Percentiles rank a stretch among this genome's conserved stretches.
Conservation (phyloP, 2,113 vertebrate species). For the Cavia aperea region DNA sequence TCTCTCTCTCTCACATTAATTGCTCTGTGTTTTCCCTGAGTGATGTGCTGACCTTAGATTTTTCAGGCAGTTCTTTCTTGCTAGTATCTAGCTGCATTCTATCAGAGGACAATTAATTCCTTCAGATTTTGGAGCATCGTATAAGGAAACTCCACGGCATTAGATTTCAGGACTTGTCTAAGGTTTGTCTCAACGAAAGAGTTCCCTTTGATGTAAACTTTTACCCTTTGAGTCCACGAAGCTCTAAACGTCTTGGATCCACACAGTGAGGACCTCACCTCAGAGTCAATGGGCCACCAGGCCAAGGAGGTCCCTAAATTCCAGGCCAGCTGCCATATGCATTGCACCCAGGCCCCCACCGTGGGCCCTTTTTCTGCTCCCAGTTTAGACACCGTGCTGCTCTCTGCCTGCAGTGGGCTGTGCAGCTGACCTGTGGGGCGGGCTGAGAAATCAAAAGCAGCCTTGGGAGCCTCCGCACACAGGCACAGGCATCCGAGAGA, state of each 20-base stretch:
- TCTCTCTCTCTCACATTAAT: neutral
- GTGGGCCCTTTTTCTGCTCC: neutral
- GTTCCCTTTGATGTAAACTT: neutral
- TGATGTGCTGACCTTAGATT: slow-evolving; percentile 52
- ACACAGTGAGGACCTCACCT: neutral
- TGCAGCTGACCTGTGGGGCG: slow-evolving; percentile 22
- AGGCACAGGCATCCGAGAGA: slow-evolving; percentile 23
- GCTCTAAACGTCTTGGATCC: neutral
- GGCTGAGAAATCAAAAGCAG: slow-evolving; percentile 51
- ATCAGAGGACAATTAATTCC: slow-evolving; percentile 50
- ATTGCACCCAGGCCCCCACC: neutral
- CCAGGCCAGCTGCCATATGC: neutral
- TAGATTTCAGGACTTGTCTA: slow-evolving; percentile 23
- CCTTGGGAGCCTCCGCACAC: slow-evolving; percentile 26
- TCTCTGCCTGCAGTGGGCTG: neutral
- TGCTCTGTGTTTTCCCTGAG: slow-evolving; percentile 28
- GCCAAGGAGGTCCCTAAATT: neutral
- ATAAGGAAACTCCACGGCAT: neutral
- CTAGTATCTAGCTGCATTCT: slow-evolving; percentile 41
- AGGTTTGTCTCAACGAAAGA: slow-evolving; percentile 21
- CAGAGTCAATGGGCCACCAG: neutral
- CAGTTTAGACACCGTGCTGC: neutral
- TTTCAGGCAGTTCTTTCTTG: slow-evolving; percentile 41
- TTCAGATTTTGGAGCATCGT: slow-evolving; percentile 18
- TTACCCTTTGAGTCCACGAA: neutral